These are phyloP conservation scores for Pantala flavescens DNA, from an alignment of 1,140 invertebrate species.

Conservation along the genomic window DNA sequence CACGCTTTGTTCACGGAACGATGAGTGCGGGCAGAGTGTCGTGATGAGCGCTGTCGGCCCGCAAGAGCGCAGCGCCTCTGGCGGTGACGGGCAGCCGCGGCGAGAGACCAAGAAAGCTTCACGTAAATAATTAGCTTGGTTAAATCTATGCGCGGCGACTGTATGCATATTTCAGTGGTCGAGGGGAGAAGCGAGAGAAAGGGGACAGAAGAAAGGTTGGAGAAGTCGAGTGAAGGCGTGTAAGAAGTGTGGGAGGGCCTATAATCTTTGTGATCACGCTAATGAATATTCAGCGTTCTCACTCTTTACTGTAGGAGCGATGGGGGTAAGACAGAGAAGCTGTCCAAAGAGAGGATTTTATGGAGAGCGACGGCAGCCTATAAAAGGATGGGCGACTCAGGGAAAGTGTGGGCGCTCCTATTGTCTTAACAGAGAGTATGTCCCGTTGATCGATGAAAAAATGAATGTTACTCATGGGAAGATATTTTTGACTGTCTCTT, in stretches of 20 bases:
- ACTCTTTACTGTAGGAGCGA: neutral
- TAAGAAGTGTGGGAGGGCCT: neutral
- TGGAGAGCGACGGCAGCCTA: neutral
- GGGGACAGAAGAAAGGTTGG: neutral
- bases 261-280: slow-evolving; percentile 2
- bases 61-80: neutral
- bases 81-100: neutral
- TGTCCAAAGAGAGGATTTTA: neutral
- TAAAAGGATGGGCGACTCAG: no score
- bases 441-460: no score
- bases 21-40: no score
- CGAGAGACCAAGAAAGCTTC: neutral
- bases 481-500: no score
- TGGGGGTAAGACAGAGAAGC: neutral
- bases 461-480: no score
- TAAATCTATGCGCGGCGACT: neutral
- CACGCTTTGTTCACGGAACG: no score
- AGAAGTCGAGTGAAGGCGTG: neutral
- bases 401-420: no score
- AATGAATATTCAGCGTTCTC: slow-evolving; percentile 6
- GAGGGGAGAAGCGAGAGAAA: neutral
- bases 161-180: neutral
- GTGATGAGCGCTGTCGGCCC: no score
- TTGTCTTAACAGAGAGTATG: no score
- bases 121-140: neutral